Percentiles rank a stretch among this genome's conserved stretches.
Evolutionary conservation across 2,888 invertebrate species (phyloP).

Genomic region (Drosophila prolongata): DNA sequence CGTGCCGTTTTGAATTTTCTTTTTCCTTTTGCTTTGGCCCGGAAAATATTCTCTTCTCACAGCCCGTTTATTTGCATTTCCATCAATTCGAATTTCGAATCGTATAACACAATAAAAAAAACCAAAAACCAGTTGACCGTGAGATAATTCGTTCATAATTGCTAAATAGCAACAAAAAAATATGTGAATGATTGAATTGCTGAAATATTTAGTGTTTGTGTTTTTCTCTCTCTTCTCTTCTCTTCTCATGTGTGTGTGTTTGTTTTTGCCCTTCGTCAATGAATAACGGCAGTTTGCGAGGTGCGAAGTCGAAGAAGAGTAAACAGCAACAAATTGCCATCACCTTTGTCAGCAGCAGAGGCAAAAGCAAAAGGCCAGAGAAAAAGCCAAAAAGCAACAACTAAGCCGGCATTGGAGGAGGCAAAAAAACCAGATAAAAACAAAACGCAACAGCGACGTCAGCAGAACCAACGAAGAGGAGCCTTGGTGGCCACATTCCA

Average conservation of each 20-base stretch:
- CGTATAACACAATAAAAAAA: conserved; percentile 16
- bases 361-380: conserved; percentile 13
- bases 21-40: conserved; percentile 13
- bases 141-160: conserved; percentile 36
- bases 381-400: conserved; percentile 10
- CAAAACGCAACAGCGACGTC: conserved; percentile 39
- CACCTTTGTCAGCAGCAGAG: conserved; percentile 36
- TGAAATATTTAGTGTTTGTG: conserved; percentile 12
- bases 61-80: conserved; percentile 30
- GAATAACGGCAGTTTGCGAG: conserved; percentile 47
- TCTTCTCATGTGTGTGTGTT: not conserved
- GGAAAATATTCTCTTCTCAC: conserved; percentile 23
- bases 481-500: conserved; percentile 45
- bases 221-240: not conserved
- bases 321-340: conserved; percentile 41
- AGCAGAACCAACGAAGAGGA: conserved; percentile 17
- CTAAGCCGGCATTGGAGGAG: conserved; percentile 37
- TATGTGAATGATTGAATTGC: conserved; percentile 46
- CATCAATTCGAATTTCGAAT: conserved; percentile 2
- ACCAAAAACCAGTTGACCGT: conserved; percentile 44
- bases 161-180: conserved; percentile 8
- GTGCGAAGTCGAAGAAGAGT: conserved; percentile 32
- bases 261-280: conserved; percentile 44
- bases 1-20: conserved; percentile 27
- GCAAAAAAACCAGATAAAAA: conserved; percentile 17